Percentiles rank a stretch among this genome's conserved stretches.
Evolutionary conservation across 2,113 vertebrate species (phyloP).

Genomic region (Dromiciops gliroides): DNA sequence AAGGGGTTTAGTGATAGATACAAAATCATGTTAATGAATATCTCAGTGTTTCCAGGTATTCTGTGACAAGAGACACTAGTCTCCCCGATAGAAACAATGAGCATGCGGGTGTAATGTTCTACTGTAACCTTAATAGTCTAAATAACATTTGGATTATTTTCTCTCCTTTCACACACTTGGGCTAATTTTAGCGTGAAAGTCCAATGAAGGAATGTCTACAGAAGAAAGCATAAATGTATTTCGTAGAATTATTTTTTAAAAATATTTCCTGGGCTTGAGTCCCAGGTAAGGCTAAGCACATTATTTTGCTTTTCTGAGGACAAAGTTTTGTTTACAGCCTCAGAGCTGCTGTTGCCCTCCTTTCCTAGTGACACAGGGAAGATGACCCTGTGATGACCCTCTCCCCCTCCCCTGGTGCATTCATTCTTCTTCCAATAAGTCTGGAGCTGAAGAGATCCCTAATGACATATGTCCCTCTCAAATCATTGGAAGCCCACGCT

Average conservation of each 20-base stretch:
- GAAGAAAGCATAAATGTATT: not conserved
- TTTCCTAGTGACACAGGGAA: not conserved
- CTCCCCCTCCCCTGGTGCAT: not conserved
- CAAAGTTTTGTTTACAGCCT: not conserved
- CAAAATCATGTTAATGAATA: not conserved
- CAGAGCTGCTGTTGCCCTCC: not conserved
- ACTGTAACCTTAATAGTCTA: not conserved
- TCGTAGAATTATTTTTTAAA: not conserved
- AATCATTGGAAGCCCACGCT: not conserved
- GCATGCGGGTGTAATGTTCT: not conserved
- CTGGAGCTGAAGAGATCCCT: not conserved
- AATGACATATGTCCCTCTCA: not conserved
- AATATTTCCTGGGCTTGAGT: not conserved
- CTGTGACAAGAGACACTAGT: not conserved
- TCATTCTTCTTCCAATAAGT: not conserved
- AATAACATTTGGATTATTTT: not conserved
- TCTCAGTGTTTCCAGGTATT: not conserved
- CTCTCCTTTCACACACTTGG: not conserved
- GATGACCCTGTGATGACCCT: not conserved
- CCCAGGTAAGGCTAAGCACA: not conserved
- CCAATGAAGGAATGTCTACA: not conserved
- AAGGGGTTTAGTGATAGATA: not conserved
- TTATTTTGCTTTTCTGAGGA: not conserved
- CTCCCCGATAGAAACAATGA: not conserved
- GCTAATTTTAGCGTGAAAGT: not conserved